Base-by-base conservation (phyloP, 2,113 vertebrate genomes). In the Puntigrus tetrazona region DNA sequence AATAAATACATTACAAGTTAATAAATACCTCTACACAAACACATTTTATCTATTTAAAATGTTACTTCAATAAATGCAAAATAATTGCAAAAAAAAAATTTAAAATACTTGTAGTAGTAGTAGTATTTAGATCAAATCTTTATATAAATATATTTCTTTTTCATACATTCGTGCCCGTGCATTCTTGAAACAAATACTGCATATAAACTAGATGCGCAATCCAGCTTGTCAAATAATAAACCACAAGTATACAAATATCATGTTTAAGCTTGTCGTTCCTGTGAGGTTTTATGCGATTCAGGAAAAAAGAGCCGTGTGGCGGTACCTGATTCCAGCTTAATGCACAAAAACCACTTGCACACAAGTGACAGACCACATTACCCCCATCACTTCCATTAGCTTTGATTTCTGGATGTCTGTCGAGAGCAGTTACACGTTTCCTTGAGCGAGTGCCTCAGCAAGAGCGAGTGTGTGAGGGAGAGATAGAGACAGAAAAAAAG, bases 361-460 rank as follows among this genome's bases (percentile, higher is more conserved):
- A 89, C 89, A 88, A 90, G 85, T 91, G 89, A 89, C 89, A 91
- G 88, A 88, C 82, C 88, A 88, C 89, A 90, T 90, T 90, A 91
- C 89, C 87, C 89, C 89, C 87, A 89, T 91, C 91, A 90, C 87
- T 91, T 91, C 90, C 86, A 91, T 92, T 92, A 90, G 88, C 86
- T 90, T 87, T 88, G 89, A 90, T 90, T 91, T 88, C 87, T 89
- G 78, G 88, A 89, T 88, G 88, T 91, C 88, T 89, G 89, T 89
- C 84, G 78, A 83, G 84, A 86, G 85, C 78, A 87, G 85, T 88
- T 89, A 89, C 83, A 84, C 86, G 72, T 82, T 73, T 86, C 83
- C 87, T 84, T 88, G 72, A 86, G 84, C 85, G 85, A 89, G 67
- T 47, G 43, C 83, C 84, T 87, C 69, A 70, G 78, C 59, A 69